These are phyloP conservation scores for Byasa hedistus DNA, from an alignment of 2,888 invertebrate genomes.

Conservation along the genomic window DNA sequence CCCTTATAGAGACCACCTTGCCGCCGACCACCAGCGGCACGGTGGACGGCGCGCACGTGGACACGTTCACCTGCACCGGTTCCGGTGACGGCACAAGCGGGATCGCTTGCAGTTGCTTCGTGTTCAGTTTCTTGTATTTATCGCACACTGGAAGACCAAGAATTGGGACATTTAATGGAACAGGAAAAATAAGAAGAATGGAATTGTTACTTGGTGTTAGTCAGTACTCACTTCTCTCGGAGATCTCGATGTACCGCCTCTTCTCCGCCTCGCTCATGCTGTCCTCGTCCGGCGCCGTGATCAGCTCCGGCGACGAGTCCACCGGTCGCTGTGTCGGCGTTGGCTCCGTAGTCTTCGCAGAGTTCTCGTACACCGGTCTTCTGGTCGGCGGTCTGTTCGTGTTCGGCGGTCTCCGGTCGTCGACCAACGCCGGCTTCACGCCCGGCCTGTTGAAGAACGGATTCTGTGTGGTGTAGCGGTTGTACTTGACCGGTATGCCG, in stretches of 20 bases:
- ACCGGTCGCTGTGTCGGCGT: conserved; percentile 23
- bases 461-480: conserved; percentile 37
- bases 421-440: conserved; percentile 52
- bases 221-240: conserved; percentile 57
- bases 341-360: conserved; percentile 36
- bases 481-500: conserved; percentile 24
- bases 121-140: conserved; percentile 73
- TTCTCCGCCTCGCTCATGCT: conserved; percentile 56
- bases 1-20: conserved; percentile 69
- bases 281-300: conserved; percentile 60
- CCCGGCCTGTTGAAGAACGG: conserved; percentile 51
- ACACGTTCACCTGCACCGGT: conserved; percentile 69
- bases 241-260: conserved; percentile 51
- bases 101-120: conserved; percentile 72
- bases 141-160: conserved; percentile 73
- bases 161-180: too few relatives aligned
- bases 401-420: conserved; percentile 55
- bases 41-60: conserved; percentile 71
- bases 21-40: conserved; percentile 81
- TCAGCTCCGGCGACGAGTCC: conserved; percentile 44
- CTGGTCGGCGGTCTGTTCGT: conserved; percentile 52
- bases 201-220: too few relatives aligned
- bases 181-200: too few relatives aligned
- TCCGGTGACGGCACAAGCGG: conserved; percentile 74
- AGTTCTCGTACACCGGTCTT: conserved; percentile 33